Conservation (phyloP, 2,888 invertebrate species). For the Dermolepida albohirtum region DNA sequence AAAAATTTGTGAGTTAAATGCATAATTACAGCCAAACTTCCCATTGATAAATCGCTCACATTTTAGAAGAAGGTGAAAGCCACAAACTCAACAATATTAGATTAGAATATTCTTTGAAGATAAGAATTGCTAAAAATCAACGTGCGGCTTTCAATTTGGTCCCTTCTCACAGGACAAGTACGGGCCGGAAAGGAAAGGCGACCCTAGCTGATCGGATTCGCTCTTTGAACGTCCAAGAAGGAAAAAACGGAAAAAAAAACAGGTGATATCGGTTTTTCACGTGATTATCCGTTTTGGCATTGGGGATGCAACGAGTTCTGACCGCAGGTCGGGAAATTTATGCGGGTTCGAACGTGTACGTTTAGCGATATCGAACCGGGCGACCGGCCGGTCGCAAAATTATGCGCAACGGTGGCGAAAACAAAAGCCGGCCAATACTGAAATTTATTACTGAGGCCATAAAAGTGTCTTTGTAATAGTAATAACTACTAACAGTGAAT, state of each 20-base stretch:
- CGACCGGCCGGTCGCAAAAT: constrained; percentile 19
- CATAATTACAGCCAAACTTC: no score
- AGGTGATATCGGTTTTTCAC: constrained; percentile 35
- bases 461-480: constrained; percentile 21
- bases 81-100: no score
- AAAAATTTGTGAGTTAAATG: no score
- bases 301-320: not conserved
- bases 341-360: constrained; percentile 18
- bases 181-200: no score
- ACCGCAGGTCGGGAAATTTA: constrained; percentile 32
- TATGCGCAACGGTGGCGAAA: not conserved
- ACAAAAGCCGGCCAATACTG: constrained; percentile 6
- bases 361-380: constrained; percentile 18
- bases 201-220: constrained; percentile 22
- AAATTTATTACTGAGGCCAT: constrained; percentile 24
- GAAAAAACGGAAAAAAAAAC: constrained; percentile 14
- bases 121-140: no score
- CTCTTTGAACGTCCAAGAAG: no score
- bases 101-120: no score
- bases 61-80: no score
- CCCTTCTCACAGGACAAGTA: no score
- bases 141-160: no score
- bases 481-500: no score
- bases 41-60: no score
- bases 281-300: constrained; percentile 22